Conservation (phyloP, 2,888 invertebrate species). For the Drosophila yooni region DNA sequence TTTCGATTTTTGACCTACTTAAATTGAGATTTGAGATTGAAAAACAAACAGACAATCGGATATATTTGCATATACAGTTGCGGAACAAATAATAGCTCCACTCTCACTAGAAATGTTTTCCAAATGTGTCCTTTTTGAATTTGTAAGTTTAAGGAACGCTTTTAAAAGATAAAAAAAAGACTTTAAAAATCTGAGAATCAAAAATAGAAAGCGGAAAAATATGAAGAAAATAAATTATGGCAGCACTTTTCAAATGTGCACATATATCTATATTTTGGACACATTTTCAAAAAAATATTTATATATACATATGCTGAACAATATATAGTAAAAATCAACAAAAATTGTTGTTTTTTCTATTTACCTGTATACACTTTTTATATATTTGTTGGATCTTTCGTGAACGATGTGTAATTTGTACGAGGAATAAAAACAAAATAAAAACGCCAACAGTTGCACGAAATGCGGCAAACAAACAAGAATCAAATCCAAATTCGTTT, state of each 20-base stretch:
- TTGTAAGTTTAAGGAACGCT: neutral
- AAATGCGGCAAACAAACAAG: slow-evolving; percentile 70
- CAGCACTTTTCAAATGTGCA: neutral
- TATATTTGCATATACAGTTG: neutral
- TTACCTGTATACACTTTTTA: neutral
- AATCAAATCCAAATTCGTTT: slow-evolving; percentile 74
- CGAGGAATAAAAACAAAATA: neutral
- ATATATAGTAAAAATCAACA: neutral
- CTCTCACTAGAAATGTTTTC: neutral
- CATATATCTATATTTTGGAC: too few species aligned
- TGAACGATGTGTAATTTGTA: neutral
- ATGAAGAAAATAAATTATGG: neutral
- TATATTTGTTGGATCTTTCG: neutral
- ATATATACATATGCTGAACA: neutral
- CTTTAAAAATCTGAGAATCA: neutral
- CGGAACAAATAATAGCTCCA: neutral
- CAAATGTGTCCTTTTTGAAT: neutral
- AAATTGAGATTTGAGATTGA: neutral
- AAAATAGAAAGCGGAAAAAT: neutral
- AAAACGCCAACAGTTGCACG: slow-evolving; percentile 45
- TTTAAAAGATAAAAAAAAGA: neutral
- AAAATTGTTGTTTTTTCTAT: neutral
- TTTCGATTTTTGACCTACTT: neutral
- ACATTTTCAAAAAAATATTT: too few species aligned
- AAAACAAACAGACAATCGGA: neutral